These are phyloP conservation scores for Neolamprologus falcicula DNA, from an alignment of 2,113 vertebrate genomes.

Conservation along the genomic window DNA sequence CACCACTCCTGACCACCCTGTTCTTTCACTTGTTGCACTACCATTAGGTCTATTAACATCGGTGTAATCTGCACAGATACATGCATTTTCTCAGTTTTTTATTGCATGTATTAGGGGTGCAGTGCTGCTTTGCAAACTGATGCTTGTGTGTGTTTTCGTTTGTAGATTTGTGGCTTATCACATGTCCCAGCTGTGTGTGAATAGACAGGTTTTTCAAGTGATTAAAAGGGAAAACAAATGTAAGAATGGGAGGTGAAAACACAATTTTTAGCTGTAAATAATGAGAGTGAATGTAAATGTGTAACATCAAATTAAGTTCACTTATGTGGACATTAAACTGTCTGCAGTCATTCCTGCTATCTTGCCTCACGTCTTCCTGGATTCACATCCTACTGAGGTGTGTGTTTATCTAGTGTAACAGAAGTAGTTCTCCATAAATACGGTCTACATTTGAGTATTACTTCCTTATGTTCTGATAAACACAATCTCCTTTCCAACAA, in stretches of 20 bases:
- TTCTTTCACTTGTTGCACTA: not conserved
- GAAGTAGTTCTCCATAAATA: not conserved
- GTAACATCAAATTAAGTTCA: not conserved
- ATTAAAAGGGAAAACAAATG: conserved; percentile 1
- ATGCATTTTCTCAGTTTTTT: not conserved
- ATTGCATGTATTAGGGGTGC: not conserved
- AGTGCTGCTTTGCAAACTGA: not conserved
- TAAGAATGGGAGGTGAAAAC: not conserved
- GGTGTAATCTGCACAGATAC: not conserved
- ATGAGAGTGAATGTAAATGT: not conserved
- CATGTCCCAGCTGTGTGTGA: conserved; percentile 3
- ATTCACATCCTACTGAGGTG: not conserved
- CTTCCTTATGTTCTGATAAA: not conserved
- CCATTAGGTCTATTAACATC: not conserved
- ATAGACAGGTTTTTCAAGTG: conserved; percentile 6
- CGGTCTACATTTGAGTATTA: not conserved
- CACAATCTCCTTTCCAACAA: not conserved
- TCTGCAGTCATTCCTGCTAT: not conserved
- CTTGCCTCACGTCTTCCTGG: not conserved
- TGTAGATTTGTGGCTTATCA: conserved; percentile 25
- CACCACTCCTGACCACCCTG: not conserved
- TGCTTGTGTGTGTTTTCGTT: not conserved
- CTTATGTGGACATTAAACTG: not conserved
- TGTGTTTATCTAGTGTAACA: not conserved
- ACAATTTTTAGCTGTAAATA: not conserved